These are phyloP conservation scores for Aulostomus chinensis DNA, from an alignment of 2,797 vertebrate genomes.

Conservation along the genomic window DNA sequence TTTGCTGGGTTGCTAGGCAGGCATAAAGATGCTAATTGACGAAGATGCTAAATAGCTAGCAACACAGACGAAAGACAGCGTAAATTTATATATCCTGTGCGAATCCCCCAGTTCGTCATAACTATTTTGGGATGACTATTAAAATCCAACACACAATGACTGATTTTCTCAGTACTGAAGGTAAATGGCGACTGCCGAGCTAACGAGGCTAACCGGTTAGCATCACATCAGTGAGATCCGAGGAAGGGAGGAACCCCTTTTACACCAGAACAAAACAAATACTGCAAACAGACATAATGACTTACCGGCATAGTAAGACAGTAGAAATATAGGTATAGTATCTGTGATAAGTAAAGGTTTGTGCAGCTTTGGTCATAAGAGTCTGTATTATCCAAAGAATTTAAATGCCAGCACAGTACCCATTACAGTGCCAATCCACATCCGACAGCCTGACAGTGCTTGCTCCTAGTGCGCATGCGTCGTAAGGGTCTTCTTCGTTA, in stretches of 20 bases:
- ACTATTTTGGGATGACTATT: no score
- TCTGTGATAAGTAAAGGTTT: neutral
- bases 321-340: neutral
- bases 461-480: slow-evolving; percentile 66
- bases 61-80: neutral
- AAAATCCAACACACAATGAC: neutral
- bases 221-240: slow-evolving; percentile 54
- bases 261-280: slow-evolving; percentile 38
- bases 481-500: no score
- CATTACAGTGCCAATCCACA: slow-evolving; percentile 39
- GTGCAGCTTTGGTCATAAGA: slow-evolving; percentile 5
- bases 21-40: neutral
- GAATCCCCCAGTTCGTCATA: neutral
- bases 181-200: slow-evolving; percentile 4
- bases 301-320: slow-evolving; percentile 78
- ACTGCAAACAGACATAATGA: slow-evolving; percentile 7
- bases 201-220: slow-evolving; percentile 68
- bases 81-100: neutral
- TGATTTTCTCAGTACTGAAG: neutral
- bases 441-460: slow-evolving; percentile 21
- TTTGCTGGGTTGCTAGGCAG: slow-evolving; percentile 27
- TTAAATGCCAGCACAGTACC: slow-evolving; percentile 30
- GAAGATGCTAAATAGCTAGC: neutral
- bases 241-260: slow-evolving; percentile 70
- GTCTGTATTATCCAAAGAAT: slow-evolving; percentile 24